Conservation (phyloP, 2,797 vertebrate genomes). For the Anguilla pacifica region DNA sequence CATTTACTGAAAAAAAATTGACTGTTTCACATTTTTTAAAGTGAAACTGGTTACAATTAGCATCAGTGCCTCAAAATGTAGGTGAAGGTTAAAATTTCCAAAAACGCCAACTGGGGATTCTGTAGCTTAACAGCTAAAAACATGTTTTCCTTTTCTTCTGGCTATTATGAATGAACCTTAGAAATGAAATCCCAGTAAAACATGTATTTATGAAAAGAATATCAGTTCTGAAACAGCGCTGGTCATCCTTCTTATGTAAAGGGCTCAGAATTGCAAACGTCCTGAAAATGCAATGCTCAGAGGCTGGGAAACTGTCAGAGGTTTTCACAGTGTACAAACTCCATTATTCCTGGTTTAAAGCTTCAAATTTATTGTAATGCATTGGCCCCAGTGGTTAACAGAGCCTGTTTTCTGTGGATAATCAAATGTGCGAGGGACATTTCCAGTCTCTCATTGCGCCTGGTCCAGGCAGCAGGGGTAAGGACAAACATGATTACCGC, state of each 20-base stretch:
- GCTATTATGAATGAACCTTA: not conserved
- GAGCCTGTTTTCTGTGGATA: slow-evolving; percentile 2
- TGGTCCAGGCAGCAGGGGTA: not conserved
- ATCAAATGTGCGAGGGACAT: slow-evolving; percentile 8
- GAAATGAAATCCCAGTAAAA: not conserved
- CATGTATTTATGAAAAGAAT: not conserved
- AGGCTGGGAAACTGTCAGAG: not conserved
- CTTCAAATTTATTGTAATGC: not conserved
- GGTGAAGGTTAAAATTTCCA: not conserved
- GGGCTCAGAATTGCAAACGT: not conserved
- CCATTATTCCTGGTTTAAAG: not conserved
- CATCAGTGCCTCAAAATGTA: not conserved
- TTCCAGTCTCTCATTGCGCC: not conserved
- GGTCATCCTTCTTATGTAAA: too few relatives aligned
- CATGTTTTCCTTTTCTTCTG: not conserved
- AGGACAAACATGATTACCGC: not conserved
- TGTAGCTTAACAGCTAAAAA: not conserved
- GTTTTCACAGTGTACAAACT: not conserved
- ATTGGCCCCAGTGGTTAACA: slow-evolving; percentile 6
- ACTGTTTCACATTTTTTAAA: not conserved
- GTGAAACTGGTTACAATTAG: not conserved
- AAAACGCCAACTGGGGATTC: not conserved
- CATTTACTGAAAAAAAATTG: not conserved
- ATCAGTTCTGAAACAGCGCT: not conserved
- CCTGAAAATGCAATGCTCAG: not conserved